Percentiles rank a stretch among this genome's conserved stretches.
Conservation (phyloP, 2,797 vertebrate genomes). For the Gila robusta region DNA sequence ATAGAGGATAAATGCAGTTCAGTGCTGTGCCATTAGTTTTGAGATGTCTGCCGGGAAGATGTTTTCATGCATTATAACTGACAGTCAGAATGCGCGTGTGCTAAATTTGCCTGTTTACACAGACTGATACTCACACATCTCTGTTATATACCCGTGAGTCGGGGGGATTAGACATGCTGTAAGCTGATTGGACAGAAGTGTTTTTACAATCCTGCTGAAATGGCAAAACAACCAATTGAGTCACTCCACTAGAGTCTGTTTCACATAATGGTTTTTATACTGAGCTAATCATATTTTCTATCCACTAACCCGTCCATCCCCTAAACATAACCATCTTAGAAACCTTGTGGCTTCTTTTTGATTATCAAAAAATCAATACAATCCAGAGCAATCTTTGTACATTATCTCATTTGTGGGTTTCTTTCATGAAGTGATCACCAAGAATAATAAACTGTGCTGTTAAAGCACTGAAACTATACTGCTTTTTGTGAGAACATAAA, state of each 20-base stretch:
- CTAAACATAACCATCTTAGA: not conserved
- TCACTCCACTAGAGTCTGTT: conserved; percentile 72
- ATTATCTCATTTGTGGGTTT: not conserved
- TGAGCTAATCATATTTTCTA: not conserved
- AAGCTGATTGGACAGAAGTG: conserved; percentile 69
- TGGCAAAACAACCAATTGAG: conserved; percentile 78
- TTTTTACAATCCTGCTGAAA: conserved; percentile 71
- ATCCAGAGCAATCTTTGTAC: not conserved
- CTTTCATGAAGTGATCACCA: not conserved
- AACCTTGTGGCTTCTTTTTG: not conserved
- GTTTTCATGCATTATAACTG: not conserved
- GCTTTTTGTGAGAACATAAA: not conserved
- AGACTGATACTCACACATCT: not conserved
- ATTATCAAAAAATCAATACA: no score
- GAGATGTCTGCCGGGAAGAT: not conserved
- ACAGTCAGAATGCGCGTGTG: not conserved
- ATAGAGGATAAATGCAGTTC: not conserved
- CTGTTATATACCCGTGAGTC: not conserved
- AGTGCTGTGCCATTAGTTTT: not conserved
- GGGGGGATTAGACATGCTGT: conserved; percentile 57
- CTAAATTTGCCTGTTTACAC: not conserved
- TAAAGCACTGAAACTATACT: not conserved
- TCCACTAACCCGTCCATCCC: not conserved
- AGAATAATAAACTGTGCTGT: not conserved
- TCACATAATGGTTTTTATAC: conserved; percentile 15